Evolutionary conservation across 2,888 invertebrate species (phyloP), one percentile per base, ranked within the genome.

Genomic region (Bembecia ichneumoniformis): DNA sequence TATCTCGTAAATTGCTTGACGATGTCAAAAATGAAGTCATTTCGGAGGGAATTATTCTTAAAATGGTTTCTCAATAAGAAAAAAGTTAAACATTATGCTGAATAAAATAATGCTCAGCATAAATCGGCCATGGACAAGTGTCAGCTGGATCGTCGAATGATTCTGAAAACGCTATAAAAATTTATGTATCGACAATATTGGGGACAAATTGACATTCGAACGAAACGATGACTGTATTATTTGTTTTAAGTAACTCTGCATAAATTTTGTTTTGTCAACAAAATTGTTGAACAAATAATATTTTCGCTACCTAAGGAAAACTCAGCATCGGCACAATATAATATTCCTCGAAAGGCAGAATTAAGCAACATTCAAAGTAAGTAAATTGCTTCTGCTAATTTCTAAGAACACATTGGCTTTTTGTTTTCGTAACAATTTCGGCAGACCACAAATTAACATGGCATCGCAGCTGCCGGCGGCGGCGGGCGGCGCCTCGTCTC

Each of bases 341-440:
- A n/a, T 13, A 52, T 71, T 75, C 69, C 55, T 52, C 57, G 71
- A 68, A 74, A 55, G 56, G 55, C 64, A 60, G 58, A 64, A 74
- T 74, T 78, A 64, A 69, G 70, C 66, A 75, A 68, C 59, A 58
- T 57, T 61, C 59, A 40, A 40, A 11, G n/a, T 54, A 58, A 68
- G 71, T 69, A 73, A 78, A 68, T 62, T 63, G 67, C 69, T 68
- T 70, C 66, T 61, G 72, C 66, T 82, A 80, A 82, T 77, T 82
- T 73, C 77, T 60, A 46, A 68, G 76, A 79, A 83, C 74, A 80
- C 68, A 59, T 71, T 68, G 55, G 57, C n/a, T 54, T 60, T 55
- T 62, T 76, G 68, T 74, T 64, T 52, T 53, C 52, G 52, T 53
- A 52, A 57, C 60, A 54, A 57, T 54, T 52, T 54, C 59, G 58